Conservation (phyloP, 2,113 vertebrate genomes). For the Thamnaconus septentrionalis region DNA sequence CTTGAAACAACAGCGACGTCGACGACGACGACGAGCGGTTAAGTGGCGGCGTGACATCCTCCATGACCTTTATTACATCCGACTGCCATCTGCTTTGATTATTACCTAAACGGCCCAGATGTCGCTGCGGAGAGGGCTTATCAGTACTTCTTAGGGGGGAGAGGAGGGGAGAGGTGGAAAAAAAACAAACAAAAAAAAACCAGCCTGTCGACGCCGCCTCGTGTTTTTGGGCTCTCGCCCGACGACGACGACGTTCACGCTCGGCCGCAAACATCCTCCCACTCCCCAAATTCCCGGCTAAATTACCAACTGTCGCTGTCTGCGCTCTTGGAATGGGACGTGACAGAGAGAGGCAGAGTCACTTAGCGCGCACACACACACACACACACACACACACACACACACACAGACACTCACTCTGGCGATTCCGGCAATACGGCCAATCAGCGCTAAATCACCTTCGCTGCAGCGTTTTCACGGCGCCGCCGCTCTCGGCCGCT, state of each 20-base stretch:
- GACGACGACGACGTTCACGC: too few species aligned
- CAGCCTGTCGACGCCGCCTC: too few species aligned
- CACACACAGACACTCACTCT: background rate
- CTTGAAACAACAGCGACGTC: too few species aligned
- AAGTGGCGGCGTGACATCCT: slow-evolving; percentile 22
- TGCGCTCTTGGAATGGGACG: slow-evolving; percentile 26
- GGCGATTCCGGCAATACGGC: slow-evolving; percentile 18
- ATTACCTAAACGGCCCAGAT: background rate
- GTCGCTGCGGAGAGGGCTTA: slow-evolving; percentile 1
- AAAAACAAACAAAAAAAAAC: too few species aligned
- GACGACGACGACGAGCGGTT: too few species aligned
- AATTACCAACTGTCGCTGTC: slow-evolving; percentile 37
- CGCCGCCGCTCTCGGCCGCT: too few species aligned
- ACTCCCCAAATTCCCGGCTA: slow-evolving; percentile 43
- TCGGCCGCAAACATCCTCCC: slow-evolving; percentile 17
- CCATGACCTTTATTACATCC: slow-evolving; percentile 20
- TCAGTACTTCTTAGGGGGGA: slow-evolving; percentile 17
- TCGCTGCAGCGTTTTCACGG: background rate
- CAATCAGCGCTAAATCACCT: slow-evolving; percentile 36
- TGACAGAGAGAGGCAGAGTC: slow-evolving; percentile 34
- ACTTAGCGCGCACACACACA: slow-evolving; percentile 15
- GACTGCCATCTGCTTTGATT: background rate
- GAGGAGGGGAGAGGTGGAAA: too few species aligned
- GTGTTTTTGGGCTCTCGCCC: too few species aligned
- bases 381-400: too few species aligned